Conservation (phyloP, 2,797 vertebrate species). For the Diplodus puntazzo region DNA sequence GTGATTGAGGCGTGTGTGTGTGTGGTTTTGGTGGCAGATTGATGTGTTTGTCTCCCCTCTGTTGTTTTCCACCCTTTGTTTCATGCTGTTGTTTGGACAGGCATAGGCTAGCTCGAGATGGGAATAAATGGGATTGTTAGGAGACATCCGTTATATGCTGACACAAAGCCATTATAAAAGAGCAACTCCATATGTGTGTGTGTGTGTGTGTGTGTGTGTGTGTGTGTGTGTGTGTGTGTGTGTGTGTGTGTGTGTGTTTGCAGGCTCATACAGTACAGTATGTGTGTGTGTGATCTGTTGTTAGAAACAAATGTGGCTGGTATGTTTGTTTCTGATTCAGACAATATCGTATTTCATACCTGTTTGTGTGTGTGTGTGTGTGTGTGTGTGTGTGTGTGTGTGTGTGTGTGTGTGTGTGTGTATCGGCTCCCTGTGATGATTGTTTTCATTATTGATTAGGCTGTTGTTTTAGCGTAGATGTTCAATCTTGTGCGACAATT, state of each 20-base stretch:
- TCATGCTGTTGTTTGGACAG: constrained; percentile 77
- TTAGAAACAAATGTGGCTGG: constrained; percentile 40
- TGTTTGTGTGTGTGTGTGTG: not conserved
- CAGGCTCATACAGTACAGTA: constrained; percentile 19
- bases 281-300: constrained; percentile 44
- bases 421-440: not conserved
- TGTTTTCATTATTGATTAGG: not conserved
- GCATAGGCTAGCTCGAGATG: constrained; percentile 80
- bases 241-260: constrained; percentile 21
- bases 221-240: constrained; percentile 37
- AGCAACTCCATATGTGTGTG: constrained; percentile 66
- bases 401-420: not conserved
- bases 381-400: not conserved
- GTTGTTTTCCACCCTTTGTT: constrained; percentile 83
- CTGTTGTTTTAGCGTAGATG: not conserved
- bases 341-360: constrained; percentile 32
- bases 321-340: constrained; percentile 36
- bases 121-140: constrained; percentile 83
- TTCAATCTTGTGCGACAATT: not conserved
- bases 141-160: constrained; percentile 81
- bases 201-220: constrained; percentile 23
- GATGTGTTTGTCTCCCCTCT: constrained; percentile 82
- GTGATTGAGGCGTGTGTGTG: constrained; percentile 39
- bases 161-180: constrained; percentile 83
- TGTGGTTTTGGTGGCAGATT: constrained; percentile 70